Base-by-base conservation (phyloP, 1,140 invertebrate species). In the Apis mellifera region DNA sequence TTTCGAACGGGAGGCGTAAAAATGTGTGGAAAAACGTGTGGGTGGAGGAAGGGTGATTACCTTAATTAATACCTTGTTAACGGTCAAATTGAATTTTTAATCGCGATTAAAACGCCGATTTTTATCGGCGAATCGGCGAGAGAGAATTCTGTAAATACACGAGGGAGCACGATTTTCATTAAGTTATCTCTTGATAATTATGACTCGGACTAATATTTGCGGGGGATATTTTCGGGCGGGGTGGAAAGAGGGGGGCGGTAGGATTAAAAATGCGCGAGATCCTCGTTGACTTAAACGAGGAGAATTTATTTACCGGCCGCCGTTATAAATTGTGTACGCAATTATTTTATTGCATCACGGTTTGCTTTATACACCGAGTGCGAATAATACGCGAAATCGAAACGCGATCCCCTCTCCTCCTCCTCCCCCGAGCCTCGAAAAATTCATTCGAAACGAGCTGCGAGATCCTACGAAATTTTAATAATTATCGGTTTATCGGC, bases 151-250 rank as follows among this genome's bases (percentile, higher is more conserved):
- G 73, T 52, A 75, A 75, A 64, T 75, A 62, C 59, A 21, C 32
- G n/a, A 42, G 32, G 32, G 42, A 62, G 50, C 72, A 60, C 72
- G 73, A 75, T 75, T 75, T 75, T 75, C 70, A 75, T 75, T 75
- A 75, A 62, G 59, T 75, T 75, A 75, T 75, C 73, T 32, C 42
- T 57, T 62, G 59, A 75, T 75, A 75, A 75, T 75, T 75, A 75
- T 64, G 48, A 75, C 17, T 75, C 26, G 73, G 9, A 26, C 73
- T 75, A 75, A 75, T 75, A 75, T 75, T 75, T 75, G 73, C 73
- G 59, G 62, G 62, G 73, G 59, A 75, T 75, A 75, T 75, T 62
- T 32, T 62, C 73, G 26, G 73, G 32, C 5, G 9, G 9, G 15
- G 48, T 17, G 15, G 26, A 7, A n/a, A 0, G 11, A 13, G 57